A percentile compares a stretch with the other conserved stretches of the same genome.
Conservation (phyloP, 1,140 invertebrate genomes). For the Drosophila carrolli region DNA sequence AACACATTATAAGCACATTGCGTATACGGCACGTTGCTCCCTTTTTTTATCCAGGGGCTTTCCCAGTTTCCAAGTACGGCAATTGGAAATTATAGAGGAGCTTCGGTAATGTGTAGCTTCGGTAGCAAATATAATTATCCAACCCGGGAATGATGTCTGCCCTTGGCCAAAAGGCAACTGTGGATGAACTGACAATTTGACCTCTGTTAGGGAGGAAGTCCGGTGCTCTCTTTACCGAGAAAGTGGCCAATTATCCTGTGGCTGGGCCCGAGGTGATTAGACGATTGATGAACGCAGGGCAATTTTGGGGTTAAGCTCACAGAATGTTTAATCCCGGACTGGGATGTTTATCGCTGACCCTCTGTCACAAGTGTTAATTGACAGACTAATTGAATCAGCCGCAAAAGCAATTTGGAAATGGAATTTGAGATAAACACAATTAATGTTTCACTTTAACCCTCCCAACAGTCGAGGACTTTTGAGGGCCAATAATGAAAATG, state of each 20-base stretch:
- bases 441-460: constrained; percentile 48
- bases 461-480: background rate
- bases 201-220: background rate
- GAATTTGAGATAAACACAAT: constrained; percentile 71
- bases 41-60: background rate
- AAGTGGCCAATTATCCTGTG: constrained; percentile 5
- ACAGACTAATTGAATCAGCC: constrained; percentile 51
- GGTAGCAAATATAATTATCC: constrained; percentile 42
- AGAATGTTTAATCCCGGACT: constrained; percentile 4
- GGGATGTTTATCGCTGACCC: constrained; percentile 11
- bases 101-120: constrained; percentile 33
- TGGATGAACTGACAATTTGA: constrained; percentile 20
- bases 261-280: constrained; percentile 23
- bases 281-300: constrained; percentile 26
- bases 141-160: constrained; percentile 6
- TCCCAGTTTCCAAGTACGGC: constrained; percentile 2
- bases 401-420: constrained; percentile 58
- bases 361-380: constrained; percentile 39
- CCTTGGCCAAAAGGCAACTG: constrained; percentile 1
- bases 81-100: constrained; percentile 41
- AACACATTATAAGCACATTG: constrained; percentile 49
- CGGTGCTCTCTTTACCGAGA: background rate
- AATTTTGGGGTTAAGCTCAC: constrained; percentile 22
- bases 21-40: constrained; percentile 54
- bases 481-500: constrained; percentile 37